Evolutionary conservation across 2,797 vertebrate species (phyloP), one percentile per base, ranked within the genome.

Genomic region (Enteromius unitaeniatus): DNA sequence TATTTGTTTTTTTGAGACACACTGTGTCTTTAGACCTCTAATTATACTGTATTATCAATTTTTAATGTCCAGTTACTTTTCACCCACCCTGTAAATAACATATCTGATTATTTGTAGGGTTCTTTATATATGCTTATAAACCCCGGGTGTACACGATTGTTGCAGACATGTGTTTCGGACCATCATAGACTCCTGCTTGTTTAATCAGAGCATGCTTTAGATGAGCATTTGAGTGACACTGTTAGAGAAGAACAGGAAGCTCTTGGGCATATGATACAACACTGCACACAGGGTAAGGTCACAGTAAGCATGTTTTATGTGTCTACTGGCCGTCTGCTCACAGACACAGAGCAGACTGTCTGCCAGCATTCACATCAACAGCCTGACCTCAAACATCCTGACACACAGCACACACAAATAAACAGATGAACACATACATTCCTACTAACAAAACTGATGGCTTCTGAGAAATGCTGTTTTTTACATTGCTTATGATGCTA

Each of bases 391-490:
- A 64, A 64, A 51, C 21, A 2, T 21, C 17, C 58, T 64, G 23
- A 72, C 47, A 60, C 69, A 76, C 77, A 72, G 60, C 37, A 51
- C 62, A 69, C 47, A 69, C 40, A 64, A 8, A 83, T 6, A 62
- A 26, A 60, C 34, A 60, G 17, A 79, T 17, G 11, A 26, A 76
- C 23, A 37, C 73, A 74, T 15, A 6, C 4, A 42, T 1, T 42
- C 53, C 4, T 0, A 28, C 13, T 3, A 77, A 72, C 23, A 72
- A 49, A 73, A 73, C 8, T 8, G 21, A 45, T 11, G 65, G 6
- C 55, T 60, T 19, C 15, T 60, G n/a, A 13, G n/a, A 60, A 60
- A 60, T 13, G 55, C 21, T 21, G 31, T 51, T 51, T 68, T 68
- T n/a, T 10, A 68, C 21, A 23, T 67, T 3, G 31, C 6, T 34